Evolutionary conservation across 2,888 invertebrate species (phyloP), one percentile per base, ranked within the genome.

Genomic region (Cephus runcator): DNA sequence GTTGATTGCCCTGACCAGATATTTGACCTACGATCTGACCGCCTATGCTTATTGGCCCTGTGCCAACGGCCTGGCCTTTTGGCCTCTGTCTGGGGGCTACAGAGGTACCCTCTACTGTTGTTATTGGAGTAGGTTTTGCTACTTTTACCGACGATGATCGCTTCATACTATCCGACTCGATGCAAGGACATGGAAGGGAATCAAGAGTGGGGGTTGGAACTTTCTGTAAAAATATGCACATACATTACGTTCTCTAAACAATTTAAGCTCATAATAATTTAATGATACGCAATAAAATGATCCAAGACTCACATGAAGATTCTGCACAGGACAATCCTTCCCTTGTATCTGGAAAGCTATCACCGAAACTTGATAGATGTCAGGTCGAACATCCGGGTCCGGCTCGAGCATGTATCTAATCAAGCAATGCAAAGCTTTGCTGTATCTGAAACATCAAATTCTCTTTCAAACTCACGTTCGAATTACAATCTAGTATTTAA

Each of bases 41-140:
- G 75, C 90, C 87, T 75, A 91, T 82, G 82, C 84, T 91, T 78
- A 91, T 91, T 30, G 91, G 91, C 31, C 91, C 91, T 12, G 90
- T 88, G 23, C 87, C 86, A 3, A 91, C 90, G 31, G 85, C 86
- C 79, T 91, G 91, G 56, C 95, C 96, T 90, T 97, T 97, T 12
- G 97, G 97, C 84, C 97, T 93, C 89, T 97, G 96, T 76, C 97
- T 92, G 4, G 97, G 97, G 76, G 95, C 96, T 34, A 97, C 96
- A 83, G 96, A 96, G 3, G 97, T 97, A 77, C 95, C 95, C 88
- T 96, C 95, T 12, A 94, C 93, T 4, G 93, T 84, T 3, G 93
- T 90, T 15, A 92, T 88, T 4, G 93, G 89, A 23, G 92, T 90
- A 36, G 93, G 91, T 77, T 89, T 87, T 74, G 87, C 86, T n/a